Base-by-base conservation (phyloP, 2,113 vertebrate genomes). In the Trinectes maculatus region DNA sequence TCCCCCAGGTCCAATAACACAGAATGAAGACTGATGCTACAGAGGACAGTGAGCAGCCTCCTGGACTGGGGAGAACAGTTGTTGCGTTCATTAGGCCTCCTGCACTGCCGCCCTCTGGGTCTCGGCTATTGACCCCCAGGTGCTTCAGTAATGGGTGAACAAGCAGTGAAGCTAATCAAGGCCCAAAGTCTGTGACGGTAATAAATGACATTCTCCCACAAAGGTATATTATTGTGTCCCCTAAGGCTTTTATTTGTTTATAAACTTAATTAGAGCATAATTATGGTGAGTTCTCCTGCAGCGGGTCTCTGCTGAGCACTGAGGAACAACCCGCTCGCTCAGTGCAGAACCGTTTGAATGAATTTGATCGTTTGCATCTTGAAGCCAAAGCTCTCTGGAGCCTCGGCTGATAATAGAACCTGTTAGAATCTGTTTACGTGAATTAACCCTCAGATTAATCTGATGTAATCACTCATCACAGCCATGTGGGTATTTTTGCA, bases 211-310 rank as follows among this genome's bases (percentile, higher is more conserved):
- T 21, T 79, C 65, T 70, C 59, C 40, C 19, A 74, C 51, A 56
- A 46, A 70, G 69, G 65, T 70, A 49, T 69, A 74, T 74, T 73
- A 63, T 71, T 39, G 48, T 48, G 61, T 84, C 87, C 74, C 87
- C 55, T 8, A 28, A 62, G 86, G 85, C 64, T 74, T 77, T 42
- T 85, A 46, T 88, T 86, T 81, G 80, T 87, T 90, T 89, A 87
- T 90, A 81, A 66, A 74, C 82, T 86, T 85, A 91, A 91, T 91
- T 87, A 88, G 70, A 72, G 61, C 6, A 28, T 70, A 75, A 82
- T 82, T 82, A 83, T 48, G 18, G 71, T n/a, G 39, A 62, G 53
- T 63, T 71, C 46, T 77, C 24, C 74, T 58, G 70, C 62, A 77
- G 68, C 66, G 61, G 61, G 49, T 34, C 42, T 66, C 63, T 74